Conservation (phyloP, 1,140 invertebrate species). For the Drosophila nasuta region DNA sequence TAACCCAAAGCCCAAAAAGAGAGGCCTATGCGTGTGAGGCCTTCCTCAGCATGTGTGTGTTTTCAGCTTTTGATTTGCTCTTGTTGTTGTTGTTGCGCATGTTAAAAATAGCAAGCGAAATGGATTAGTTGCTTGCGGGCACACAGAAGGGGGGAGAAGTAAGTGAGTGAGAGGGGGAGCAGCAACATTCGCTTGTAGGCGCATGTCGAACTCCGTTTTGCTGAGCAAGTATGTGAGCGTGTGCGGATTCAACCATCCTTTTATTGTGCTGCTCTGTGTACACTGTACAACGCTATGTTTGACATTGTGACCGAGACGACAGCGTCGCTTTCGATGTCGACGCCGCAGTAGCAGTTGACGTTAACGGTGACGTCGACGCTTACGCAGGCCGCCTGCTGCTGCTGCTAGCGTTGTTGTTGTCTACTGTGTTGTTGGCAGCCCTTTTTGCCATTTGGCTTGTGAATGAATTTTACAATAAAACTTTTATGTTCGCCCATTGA, state of each 20-base stretch:
- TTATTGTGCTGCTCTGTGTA: slow-evolving; percentile 53
- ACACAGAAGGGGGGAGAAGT: slow-evolving; percentile 15
- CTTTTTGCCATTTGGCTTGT: slow-evolving; percentile 32
- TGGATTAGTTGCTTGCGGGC: slow-evolving; percentile 68
- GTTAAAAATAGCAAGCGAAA: slow-evolving; percentile 80
- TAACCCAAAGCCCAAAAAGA: slow-evolving; percentile 52
- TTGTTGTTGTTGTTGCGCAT: slow-evolving; percentile 58
- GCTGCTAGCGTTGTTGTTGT: neutral
- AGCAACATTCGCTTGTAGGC: slow-evolving; percentile 41
- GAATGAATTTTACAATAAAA: slow-evolving; percentile 68
- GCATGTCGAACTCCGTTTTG: slow-evolving; percentile 55
- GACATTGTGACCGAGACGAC: slow-evolving; percentile 70
- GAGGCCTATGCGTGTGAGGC: slow-evolving; percentile 46
- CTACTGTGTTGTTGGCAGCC: neutral
- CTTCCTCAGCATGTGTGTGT: slow-evolving; percentile 8
- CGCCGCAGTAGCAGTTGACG: too few species aligned
- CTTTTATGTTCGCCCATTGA: slow-evolving; percentile 47
- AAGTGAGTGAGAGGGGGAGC: neutral
- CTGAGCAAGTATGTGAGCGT: slow-evolving; percentile 19
- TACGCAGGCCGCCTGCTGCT: slow-evolving; percentile 22
- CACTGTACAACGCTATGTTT: slow-evolving; percentile 55
- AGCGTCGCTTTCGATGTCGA: slow-evolving; percentile 7
- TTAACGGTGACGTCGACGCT: neutral
- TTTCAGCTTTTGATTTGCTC: slow-evolving; percentile 70
- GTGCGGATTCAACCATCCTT: slow-evolving; percentile 20